Conservation (phyloP, 2,113 vertebrate species). For the Hyperoodon ampullatus region DNA sequence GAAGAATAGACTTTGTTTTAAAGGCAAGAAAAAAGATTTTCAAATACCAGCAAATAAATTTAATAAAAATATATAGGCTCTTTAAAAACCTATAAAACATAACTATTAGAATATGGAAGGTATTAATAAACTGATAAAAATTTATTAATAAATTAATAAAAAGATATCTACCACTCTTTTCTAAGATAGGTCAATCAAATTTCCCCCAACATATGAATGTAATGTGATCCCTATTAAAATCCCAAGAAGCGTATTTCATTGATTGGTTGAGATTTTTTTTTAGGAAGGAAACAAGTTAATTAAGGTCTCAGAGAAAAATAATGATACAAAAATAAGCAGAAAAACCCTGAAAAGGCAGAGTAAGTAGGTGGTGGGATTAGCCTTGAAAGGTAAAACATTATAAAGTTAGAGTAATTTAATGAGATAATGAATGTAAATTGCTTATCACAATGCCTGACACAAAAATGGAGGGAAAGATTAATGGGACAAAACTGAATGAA, state of each 20-base stretch:
- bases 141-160: not conserved
- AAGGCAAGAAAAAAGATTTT: conserved; percentile 31
- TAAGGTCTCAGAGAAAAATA: not conserved
- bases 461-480: conserved; percentile 40
- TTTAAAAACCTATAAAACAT: not conserved
- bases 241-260: not conserved
- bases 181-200: not conserved
- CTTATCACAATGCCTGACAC: conserved; percentile 22
- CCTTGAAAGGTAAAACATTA: conserved; percentile 22
- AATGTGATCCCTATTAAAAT: not conserved
- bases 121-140: not conserved
- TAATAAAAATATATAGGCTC: not conserved
- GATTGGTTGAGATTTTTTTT: not conserved
- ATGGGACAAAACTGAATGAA: conserved; percentile 3
- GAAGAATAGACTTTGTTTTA: not conserved
- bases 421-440: conserved; percentile 68
- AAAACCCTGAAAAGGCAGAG: not conserved
- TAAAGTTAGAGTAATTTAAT: conserved; percentile 32
- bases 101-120: not conserved
- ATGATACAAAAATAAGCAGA: conserved; percentile 18
- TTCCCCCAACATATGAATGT: not conserved
- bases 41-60: not conserved
- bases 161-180: not conserved
- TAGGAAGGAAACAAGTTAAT: not conserved
- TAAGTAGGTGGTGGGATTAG: not conserved